phyloP scores from a whole-genome alignment of 37 sponge, comb jelly and placozoan species.

The Cladorhizidae sp. region DNA sequence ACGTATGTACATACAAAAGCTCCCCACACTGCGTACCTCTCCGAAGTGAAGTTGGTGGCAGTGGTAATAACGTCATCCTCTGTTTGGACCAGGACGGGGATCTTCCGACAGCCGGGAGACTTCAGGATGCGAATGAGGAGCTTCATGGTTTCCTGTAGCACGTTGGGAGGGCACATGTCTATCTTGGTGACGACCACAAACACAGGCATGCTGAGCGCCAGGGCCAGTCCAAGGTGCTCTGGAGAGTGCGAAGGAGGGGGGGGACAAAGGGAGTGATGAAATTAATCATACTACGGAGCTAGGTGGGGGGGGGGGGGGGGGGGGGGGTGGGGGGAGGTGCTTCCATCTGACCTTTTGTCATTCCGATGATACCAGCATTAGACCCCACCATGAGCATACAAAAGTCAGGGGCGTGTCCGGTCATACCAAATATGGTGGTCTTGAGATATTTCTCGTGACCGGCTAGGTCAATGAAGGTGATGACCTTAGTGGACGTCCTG shows the following conservation, averaged over 20 bases:
- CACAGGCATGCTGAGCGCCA: constrained; percentile 98
- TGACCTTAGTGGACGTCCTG: constrained; percentile 83
- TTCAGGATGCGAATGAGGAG: constrained; percentile 89
- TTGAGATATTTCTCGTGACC: constrained; percentile 96
- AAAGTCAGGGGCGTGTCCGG: constrained; percentile 98
- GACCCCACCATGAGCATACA: constrained; percentile 98
- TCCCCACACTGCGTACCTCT: constrained; percentile 80
- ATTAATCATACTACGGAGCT: constrained; percentile 83
- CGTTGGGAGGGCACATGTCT: constrained; percentile 99
- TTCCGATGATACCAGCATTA: constrained; percentile 95
- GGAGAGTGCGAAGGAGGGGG: constrained; percentile 5
- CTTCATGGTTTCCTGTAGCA: constrained; percentile 95
- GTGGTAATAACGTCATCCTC: constrained; percentile 95
- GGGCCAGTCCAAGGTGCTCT: constrained; percentile 96
- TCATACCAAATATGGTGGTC: constrained; percentile 99
- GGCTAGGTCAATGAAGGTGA: constrained; percentile 98
- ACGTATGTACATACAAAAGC: too few relatives aligned
- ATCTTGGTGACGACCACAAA: constrained; percentile 99
- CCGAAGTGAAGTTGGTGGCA: constrained; percentile 97
- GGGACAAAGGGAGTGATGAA: neutral
- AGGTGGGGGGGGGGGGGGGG: neutral
- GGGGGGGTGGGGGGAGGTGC: too few relatives aligned
- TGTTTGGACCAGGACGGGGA: constrained; percentile 86
- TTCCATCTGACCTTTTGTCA: constrained; percentile 77
- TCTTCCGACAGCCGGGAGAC: constrained; percentile 98